Evolutionary conservation across 2,113 vertebrate genomes (phyloP), one percentile per base, ranked within the genome.

Genomic region (Leucoraja erinaceus): DNA sequence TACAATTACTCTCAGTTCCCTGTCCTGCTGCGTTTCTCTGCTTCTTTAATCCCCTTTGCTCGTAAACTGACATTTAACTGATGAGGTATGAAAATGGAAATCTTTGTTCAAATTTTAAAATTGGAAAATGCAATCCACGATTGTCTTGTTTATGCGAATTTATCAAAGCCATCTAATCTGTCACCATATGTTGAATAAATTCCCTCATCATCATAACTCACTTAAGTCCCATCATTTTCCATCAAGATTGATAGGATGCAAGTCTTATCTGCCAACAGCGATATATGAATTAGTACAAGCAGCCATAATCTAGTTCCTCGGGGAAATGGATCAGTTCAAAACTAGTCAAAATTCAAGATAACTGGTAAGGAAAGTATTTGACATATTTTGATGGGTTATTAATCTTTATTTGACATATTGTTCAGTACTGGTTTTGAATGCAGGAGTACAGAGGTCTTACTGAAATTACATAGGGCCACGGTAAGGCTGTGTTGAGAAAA

Each of bases 151-250:
- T 54, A 1, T 54, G 68, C 72, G 66, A 72, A 91, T 54, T 91
- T 54, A 74, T 72, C 20, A 91, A 70, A 68, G 90, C 47, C 90
- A 91, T 72, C 68, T 74, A 91, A 91, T 91, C 66, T 91, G 38
- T 91, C 90, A 74, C 68, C 22, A 72, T 91, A 91, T 72, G 38
- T 33, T 74, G 90, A 91, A n/a, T 74, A 74, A 28, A 91, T 72
- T 47, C 90, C 33, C 22, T 91, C 38, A 91, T 91, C 90, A 91
- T 68, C 1, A 72, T 28, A 91, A 72, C 68, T 25, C 25, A 91
- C 90, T 91, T 28, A 91, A 91, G 66, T 74, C 20, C 33, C 66
- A 91, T 91, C 90, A 54, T 4, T 91, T 74, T 12, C 3, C 3
- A 20, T 22, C 38, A 22, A 74, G 90, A 72, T 54, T 91, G 33